Conservation (phyloP, 2,888 invertebrate species). For the Nyleta sp. region DNA sequence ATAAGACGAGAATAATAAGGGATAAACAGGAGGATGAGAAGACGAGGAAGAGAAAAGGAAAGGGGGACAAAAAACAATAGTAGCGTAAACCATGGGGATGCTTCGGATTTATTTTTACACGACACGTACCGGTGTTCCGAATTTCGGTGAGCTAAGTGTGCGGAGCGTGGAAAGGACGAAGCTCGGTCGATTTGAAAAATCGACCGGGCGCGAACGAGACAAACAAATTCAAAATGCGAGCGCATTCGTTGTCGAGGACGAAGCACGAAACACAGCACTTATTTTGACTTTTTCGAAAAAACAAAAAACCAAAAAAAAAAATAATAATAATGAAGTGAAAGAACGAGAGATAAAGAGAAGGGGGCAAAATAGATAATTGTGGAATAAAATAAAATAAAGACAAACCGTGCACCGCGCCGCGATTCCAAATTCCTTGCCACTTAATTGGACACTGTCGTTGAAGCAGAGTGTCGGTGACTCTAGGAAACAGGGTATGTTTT, state of each 20-base stretch:
- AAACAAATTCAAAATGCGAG: constrained; percentile 4
- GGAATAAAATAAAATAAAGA: constrained; percentile 16
- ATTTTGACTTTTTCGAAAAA: constrained; percentile 26
- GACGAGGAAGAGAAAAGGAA: neutral
- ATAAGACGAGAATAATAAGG: constrained; percentile 73
- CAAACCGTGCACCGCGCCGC: constrained; percentile 74
- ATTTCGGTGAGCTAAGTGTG: constrained; percentile 66
- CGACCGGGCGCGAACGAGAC: constrained; percentile 15
- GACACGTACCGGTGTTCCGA: constrained; percentile 75
- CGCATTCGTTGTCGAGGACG: constrained; percentile 10
- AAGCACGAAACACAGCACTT: constrained; percentile 20
- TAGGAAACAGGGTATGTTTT: constrained; percentile 98
- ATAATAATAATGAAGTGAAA: neutral
- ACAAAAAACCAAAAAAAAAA: neutral
- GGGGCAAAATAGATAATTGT: constrained; percentile 12
- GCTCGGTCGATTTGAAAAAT: constrained; percentile 46
- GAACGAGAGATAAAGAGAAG: neutral
- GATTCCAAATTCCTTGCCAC: constrained; percentile 72
- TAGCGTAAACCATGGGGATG: constrained; percentile 74
- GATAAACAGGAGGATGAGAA: neutral
- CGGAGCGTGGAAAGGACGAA: constrained; percentile 40
- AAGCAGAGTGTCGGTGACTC: constrained; percentile 85
- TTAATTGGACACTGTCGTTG: constrained; percentile 75
- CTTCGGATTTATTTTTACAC: constrained; percentile 82
- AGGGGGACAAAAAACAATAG: constrained; percentile 63